Base-by-base conservation (phyloP, 2,113 vertebrate genomes). In the Pelodiscus sinensis region DNA sequence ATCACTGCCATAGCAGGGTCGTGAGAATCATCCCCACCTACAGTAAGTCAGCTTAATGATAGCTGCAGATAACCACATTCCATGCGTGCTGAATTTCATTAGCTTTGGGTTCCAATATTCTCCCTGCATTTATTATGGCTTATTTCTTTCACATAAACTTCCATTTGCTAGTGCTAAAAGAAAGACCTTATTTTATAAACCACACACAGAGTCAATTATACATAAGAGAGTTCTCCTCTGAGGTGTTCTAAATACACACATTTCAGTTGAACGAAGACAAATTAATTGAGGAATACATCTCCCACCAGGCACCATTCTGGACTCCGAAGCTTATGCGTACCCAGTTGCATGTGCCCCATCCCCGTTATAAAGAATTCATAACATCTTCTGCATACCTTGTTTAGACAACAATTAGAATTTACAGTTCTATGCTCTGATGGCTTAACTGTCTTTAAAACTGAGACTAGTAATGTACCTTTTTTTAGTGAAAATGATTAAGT, bases 401-500 rank as follows among this genome's bases (percentile, higher is more conserved):
- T 95, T 87, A 92, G 83, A 71, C 29, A 94, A 79, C 88, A 94
- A 96, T 92, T 90, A 94, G 84, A 96, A 87, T 90, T 87, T 89
- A 83, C 77, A 12, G 60, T 94, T 95, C 84, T 80, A 81, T 82
- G 88, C 62, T 82, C 85, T 85, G 80, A 92, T 85, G 77, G 19
- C 81, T 96, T 95, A 88, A 89, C 14, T 86, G 16, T 60, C 79
- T 96, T 94, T 88, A 96, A 93, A 96, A 94, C 89, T 73, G 89
- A 88, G 86, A 57, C 55, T 87, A 86, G 62, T 93, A 29, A 81
- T 81, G 84, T 51, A 93, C 88, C 84, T 96, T 94, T 44, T 44
- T 95, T 96, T 90, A 95, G 89, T 85, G 82, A 92, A 96, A 96
- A 97, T 90, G 71, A 96, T 97, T 95, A 97, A 93, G 81, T 86